These are phyloP conservation scores for Chelonia mydas DNA, from an alignment of 2,797 vertebrate genomes.

Conservation along the genomic window DNA sequence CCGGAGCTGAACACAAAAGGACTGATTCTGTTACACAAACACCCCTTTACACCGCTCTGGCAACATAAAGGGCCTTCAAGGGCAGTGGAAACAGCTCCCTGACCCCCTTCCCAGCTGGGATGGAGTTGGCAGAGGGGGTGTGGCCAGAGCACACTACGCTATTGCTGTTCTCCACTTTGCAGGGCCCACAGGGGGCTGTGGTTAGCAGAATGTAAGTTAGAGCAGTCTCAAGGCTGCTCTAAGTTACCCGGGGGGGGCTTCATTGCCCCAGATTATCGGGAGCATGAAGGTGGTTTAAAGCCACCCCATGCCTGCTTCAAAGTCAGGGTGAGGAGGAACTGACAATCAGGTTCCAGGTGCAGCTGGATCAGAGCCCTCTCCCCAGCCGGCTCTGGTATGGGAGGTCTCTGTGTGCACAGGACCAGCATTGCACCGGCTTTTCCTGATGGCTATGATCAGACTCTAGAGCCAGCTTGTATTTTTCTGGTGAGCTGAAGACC, in stretches of 20 bases:
- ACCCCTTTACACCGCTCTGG: accelerated
- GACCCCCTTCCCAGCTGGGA: not conserved
- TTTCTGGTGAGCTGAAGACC: no score
- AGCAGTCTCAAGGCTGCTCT: not conserved
- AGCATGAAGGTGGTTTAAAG: not conserved
- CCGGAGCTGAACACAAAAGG: accelerated
- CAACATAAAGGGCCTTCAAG: not conserved
- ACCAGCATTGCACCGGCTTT: not conserved
- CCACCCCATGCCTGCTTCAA: not conserved
- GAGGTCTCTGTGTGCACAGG: accelerated
- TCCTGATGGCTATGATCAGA: not conserved
- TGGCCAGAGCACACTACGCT: not conserved
- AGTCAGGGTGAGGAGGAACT: not conserved
- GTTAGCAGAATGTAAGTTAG: not conserved
- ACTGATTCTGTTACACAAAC: not conserved
- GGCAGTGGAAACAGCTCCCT: not conserved
- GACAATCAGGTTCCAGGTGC: not conserved
- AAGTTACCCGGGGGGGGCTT: not conserved
- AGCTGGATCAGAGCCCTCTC: no score
- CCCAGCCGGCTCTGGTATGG: not conserved
- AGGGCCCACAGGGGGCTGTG: not conserved
- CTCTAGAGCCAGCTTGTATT: constrained; percentile 8
- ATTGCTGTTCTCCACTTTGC: not conserved
- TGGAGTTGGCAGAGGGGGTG: not conserved
- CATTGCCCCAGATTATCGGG: not conserved